Percentiles rank a stretch among this genome's conserved stretches.
phyloP scores from a whole-genome alignment of 2,113 vertebrate species.

The Camelus bactrianus region DNA sequence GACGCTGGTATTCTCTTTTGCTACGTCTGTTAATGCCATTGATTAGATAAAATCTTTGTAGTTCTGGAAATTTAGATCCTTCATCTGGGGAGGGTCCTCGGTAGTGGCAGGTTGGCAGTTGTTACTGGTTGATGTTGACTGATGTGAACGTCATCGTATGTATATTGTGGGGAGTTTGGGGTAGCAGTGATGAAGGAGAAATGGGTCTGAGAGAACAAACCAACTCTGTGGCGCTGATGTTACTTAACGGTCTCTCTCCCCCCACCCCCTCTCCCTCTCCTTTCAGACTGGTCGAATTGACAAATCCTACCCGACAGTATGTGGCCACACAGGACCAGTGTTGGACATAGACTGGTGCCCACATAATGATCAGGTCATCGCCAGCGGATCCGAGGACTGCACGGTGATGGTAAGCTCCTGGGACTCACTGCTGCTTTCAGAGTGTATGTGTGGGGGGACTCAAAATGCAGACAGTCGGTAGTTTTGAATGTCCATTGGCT shows the following conservation, averaged over 20 bases:
- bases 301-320: conserved; percentile 97
- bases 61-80: conserved; percentile 21
- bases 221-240: not conserved
- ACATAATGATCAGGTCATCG: conserved; percentile 97
- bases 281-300: conserved; percentile 96
- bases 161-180: not conserved
- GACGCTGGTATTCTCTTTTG: not conserved
- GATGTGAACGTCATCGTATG: not conserved
- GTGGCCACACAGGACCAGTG: conserved; percentile 97
- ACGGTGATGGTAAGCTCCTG: conserved; percentile 93
- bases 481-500: not conserved
- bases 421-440: not conserved
- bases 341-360: conserved; percentile 99
- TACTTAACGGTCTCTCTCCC: not conserved
- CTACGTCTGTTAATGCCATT: not conserved
- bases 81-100: not conserved
- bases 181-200: not conserved
- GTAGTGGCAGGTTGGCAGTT: not conserved
- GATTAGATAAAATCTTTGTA: conserved; percentile 4
- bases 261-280: conserved; percentile 37
- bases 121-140: not conserved
- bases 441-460: not conserved
- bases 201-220: not conserved
- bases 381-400: conserved; percentile 98
- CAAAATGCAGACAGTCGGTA: not conserved